phyloP scores from a whole-genome alignment of 2,113 vertebrate species.

The Gymnarchus niloticus region DNA sequence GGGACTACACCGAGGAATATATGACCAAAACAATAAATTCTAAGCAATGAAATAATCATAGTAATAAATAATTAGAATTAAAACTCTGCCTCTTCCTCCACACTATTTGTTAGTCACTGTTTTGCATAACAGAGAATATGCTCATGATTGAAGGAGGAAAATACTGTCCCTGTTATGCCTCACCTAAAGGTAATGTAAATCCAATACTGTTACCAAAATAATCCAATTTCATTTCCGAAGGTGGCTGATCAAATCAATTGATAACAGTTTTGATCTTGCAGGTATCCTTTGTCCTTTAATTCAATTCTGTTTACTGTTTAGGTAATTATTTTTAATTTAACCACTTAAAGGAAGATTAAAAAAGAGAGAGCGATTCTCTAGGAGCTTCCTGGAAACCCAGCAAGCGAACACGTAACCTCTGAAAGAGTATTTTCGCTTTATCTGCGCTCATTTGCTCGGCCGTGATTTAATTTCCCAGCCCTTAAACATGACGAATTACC shows the following conservation, averaged over 20 bases:
- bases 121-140: background rate
- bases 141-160: slow-evolving; percentile 11
- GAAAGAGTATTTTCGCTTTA: slow-evolving; percentile 53
- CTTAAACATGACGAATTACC: slow-evolving; percentile 99
- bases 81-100: background rate
- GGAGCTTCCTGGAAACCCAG: slow-evolving; percentile 36
- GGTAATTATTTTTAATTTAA: slow-evolving; percentile 49
- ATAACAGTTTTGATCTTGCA: slow-evolving; percentile 28
- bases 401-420: slow-evolving; percentile 57
- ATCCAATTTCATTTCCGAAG: slow-evolving; percentile 17
- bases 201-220: slow-evolving; percentile 27
- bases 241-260: slow-evolving; percentile 23
- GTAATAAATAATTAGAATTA: background rate
- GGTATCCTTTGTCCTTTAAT: slow-evolving; percentile 49
- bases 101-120: background rate
- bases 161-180: slow-evolving; percentile 26
- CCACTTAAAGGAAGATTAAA: slow-evolving; percentile 44
- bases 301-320: slow-evolving; percentile 48
- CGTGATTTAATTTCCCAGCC: slow-evolving; percentile 90
- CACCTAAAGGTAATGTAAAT: slow-evolving; percentile 44
- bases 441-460: slow-evolving; percentile 72
- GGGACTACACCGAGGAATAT: background rate
- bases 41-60: background rate
- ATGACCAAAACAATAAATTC: background rate
- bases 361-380: slow-evolving; percentile 29